phyloP scores from a whole-genome alignment of 2,888 invertebrate species.

The Polydrusus pterygomalis region DNA sequence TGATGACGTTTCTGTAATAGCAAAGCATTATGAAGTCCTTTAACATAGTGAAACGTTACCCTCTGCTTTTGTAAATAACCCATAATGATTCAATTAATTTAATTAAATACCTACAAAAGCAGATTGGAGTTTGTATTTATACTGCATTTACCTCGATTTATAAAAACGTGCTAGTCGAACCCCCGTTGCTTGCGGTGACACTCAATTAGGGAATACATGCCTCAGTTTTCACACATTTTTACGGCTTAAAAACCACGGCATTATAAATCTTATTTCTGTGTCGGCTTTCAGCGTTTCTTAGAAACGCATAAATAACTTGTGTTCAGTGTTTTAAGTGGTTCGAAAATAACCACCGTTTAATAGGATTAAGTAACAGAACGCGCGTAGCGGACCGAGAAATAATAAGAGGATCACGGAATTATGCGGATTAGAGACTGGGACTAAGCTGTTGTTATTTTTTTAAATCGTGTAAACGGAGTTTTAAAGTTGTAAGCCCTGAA shows the following conservation, averaged over 20 bases:
- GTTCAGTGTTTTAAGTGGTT: slow-evolving; percentile 39
- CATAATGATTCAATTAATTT: too few relatives aligned
- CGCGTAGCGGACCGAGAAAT: slow-evolving; percentile 22
- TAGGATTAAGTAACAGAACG: slow-evolving; percentile 39
- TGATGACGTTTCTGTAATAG: too few relatives aligned
- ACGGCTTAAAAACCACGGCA: slow-evolving; percentile 4
- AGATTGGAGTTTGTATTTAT: too few relatives aligned
- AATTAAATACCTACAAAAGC: too few relatives aligned
- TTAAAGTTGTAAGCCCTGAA: slow-evolving; percentile 4
- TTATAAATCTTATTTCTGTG: slow-evolving; percentile 27
- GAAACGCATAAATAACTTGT: slow-evolving; percentile 31
- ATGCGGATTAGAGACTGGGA: slow-evolving; percentile 26
- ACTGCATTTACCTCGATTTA: too few relatives aligned
- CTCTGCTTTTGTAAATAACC: too few relatives aligned
- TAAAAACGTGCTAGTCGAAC: too few relatives aligned
- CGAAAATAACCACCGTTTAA: slow-evolving; percentile 41
- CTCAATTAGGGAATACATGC: slow-evolving; percentile 1
- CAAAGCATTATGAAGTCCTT: too few relatives aligned
- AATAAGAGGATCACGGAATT: slow-evolving; percentile 37
- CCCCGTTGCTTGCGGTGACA: background rate
- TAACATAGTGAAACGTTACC: too few relatives aligned
- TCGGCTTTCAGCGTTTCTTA: slow-evolving; percentile 24
- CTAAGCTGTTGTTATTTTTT: slow-evolving; percentile 5
- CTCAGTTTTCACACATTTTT: background rate
- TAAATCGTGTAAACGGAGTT: slow-evolving; percentile 2